phyloP scores from a whole-genome alignment of 1,140 invertebrate genomes.

The Drosophila ercepeae region DNA sequence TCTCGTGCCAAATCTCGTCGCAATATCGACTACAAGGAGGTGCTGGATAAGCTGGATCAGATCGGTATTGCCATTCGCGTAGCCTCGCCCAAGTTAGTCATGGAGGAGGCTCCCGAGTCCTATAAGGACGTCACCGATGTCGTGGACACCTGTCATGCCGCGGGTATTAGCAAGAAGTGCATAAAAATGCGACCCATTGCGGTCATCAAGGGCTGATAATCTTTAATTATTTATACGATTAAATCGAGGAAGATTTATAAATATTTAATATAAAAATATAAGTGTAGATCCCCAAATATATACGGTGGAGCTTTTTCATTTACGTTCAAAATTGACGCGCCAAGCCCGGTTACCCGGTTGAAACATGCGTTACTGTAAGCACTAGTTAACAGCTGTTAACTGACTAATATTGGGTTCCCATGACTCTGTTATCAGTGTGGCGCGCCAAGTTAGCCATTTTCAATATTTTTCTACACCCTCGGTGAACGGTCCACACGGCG shows the following conservation, averaged over 20 bases:
- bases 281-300: too few relatives aligned
- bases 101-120: slow-evolving; percentile 99
- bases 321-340: too few relatives aligned
- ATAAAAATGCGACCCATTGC: slow-evolving; percentile 99
- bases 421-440: too few relatives aligned
- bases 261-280: too few relatives aligned
- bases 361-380: neutral
- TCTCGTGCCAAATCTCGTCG: slow-evolving; percentile 98
- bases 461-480: too few relatives aligned
- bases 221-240: slow-evolving; percentile 27
- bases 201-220: slow-evolving; percentile 97
- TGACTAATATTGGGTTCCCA: too few relatives aligned
- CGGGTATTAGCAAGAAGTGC: slow-evolving; percentile 98
- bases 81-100: slow-evolving; percentile 99
- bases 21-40: slow-evolving; percentile 97
- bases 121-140: slow-evolving; percentile 99
- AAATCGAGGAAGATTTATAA: slow-evolving; percentile 33
- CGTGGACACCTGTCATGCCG: slow-evolving; percentile 98
- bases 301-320: slow-evolving; percentile 24
- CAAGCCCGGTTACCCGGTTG: too few relatives aligned
- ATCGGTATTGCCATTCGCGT: slow-evolving; percentile 98
- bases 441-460: too few relatives aligned
- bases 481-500: too few relatives aligned
- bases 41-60: slow-evolving; percentile 92
- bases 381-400: neutral